Evolutionary conservation across 2,113 vertebrate genomes (phyloP).

Genomic region (Phoxinus phoxinus): DNA sequence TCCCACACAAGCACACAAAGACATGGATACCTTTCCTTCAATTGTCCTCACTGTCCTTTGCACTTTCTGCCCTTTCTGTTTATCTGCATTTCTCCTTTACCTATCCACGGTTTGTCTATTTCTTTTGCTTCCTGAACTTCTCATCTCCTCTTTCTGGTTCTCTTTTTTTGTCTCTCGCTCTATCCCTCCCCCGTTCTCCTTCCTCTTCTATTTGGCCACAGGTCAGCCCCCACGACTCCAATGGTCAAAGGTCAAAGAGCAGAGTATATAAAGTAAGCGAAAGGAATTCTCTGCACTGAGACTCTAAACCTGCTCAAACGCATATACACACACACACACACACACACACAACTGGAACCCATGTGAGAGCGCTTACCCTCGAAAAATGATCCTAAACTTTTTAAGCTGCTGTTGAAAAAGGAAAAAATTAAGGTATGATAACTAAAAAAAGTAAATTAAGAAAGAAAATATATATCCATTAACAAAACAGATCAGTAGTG

Average conservation of each 20-base stretch:
- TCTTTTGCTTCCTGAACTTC: slow-evolving; percentile 18
- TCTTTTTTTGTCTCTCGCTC: slow-evolving; percentile 12
- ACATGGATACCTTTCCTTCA: slow-evolving; percentile 15
- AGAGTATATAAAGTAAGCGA: slow-evolving; percentile 50
- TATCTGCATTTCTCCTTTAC: slow-evolving; percentile 38
- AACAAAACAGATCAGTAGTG: background rate
- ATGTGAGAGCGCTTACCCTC: slow-evolving; percentile 7
- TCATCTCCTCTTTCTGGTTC: slow-evolving; percentile 43
- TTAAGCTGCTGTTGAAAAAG: background rate
- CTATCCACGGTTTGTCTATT: slow-evolving; percentile 14
- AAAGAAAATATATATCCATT: background rate
- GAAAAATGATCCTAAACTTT: slow-evolving; percentile 7
- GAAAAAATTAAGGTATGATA: background rate
- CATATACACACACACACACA: background rate
- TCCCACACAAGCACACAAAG: background rate
- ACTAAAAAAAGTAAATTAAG: background rate
- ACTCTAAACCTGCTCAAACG: slow-evolving; percentile 26
- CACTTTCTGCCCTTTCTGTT: background rate
- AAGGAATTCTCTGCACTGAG: slow-evolving; percentile 48
- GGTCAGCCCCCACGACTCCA: slow-evolving; percentile 43
- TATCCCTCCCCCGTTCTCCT: slow-evolving; percentile 63
- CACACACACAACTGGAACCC: slow-evolving; percentile 17
- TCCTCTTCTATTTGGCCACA: slow-evolving; percentile 28
- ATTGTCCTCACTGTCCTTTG: slow-evolving; percentile 14
- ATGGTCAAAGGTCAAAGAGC: slow-evolving; percentile 54